Base-by-base conservation (phyloP, 2,888 invertebrate species). In the Bibio marci region DNA sequence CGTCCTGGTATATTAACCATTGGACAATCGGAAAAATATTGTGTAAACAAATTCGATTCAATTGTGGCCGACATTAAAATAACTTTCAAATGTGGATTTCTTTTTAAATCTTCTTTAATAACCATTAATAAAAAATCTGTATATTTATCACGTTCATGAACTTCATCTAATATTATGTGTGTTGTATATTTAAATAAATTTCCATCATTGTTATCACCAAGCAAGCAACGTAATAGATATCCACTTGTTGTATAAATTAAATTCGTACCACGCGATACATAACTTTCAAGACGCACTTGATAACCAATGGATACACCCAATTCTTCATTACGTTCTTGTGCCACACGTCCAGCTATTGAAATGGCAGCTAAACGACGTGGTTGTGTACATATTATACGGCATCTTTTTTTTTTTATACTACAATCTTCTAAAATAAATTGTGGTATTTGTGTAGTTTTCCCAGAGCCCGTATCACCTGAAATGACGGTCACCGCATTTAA, bases 31-130 rank as follows among this genome's bases (percentile, higher is more conserved):
- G 73, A 73, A 60, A 95, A 95, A 59, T 92, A 97, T 28, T 74
- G 70, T 35, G 76, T 66, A 62, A 94, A 86, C 45, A 86, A 71
- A 41, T 73, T 67, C 33, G 80, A 74, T 54, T 95, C 88, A 57
- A 91, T 73, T 0, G 92, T 87, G 11, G 95, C 95, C 3, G 94
- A 94, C 94, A 97, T 95, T 33, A 97, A 70, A 35, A 97, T 70
- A 0, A 95, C 60, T 52, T 79, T 80, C 14, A 94, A 65, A 43
- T 81, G 70, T 45, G 75, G 73, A 54, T 73, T 76, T 35, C 72
- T 67, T 2, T 70, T 64, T 31, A 91, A 57, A 11, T 78, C 72
- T 53, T 88, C 83, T 30, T 80, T 71, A 38, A 95, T 62, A 4
- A 83, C 80, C 42, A 91, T 82, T 43, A 97, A 64, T 32, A 95